Percentiles rank a stretch among this genome's conserved stretches.
Conservation (phyloP, 2,888 invertebrate species). For the Amblyjoppa proteus region DNA sequence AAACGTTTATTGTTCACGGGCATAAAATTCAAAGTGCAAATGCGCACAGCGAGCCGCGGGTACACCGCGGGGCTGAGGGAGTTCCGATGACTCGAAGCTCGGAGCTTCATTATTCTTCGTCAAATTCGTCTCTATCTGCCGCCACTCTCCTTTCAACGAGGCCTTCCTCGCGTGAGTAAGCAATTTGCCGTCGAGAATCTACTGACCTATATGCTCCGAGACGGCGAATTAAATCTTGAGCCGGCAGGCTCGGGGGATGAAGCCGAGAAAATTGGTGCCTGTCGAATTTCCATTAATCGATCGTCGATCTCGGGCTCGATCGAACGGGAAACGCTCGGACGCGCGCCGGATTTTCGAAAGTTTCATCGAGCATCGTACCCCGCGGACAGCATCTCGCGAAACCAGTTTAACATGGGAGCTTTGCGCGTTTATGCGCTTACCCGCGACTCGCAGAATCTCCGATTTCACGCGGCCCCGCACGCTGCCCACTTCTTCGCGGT, state of each 20-base stretch:
- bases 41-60: constrained; percentile 53
- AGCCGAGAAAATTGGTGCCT: constrained; percentile 54
- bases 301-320: constrained; percentile 62
- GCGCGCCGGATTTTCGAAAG: constrained; percentile 77
- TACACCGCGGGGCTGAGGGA: background rate
- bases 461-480: constrained; percentile 70
- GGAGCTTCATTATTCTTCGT: constrained; percentile 50
- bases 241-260: constrained; percentile 25
- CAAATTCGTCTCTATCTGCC: constrained; percentile 7
- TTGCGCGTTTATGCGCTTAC: constrained; percentile 21
- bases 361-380: constrained; percentile 36
- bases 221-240: constrained; percentile 4
- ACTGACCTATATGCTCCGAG: constrained; percentile 53
- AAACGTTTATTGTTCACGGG: constrained; percentile 76
- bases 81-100: constrained; percentile 72
- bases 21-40: constrained; percentile 76
- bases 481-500: constrained; percentile 50
- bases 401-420: constrained; percentile 71
- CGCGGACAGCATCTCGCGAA: constrained; percentile 55
- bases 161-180: constrained; percentile 23
- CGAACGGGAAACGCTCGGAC: constrained; percentile 43
- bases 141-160: background rate
- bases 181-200: constrained; percentile 48
- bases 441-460: constrained; percentile 72
- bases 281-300: constrained; percentile 63